phyloP scores from a whole-genome alignment of 1,140 invertebrate species.

The Leucophenga varia region DNA sequence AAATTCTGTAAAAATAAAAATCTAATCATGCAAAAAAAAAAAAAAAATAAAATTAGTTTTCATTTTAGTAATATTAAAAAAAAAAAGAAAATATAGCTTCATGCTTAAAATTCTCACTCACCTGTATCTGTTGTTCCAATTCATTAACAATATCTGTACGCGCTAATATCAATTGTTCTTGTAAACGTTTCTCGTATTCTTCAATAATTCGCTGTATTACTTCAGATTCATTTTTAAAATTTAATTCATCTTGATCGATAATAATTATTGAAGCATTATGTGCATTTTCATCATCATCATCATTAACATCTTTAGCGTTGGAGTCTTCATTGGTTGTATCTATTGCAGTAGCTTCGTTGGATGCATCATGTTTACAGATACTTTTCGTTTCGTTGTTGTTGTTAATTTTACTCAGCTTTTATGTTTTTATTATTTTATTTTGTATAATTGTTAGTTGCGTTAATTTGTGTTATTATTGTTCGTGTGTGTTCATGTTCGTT shows the following conservation, averaged over 20 bases:
- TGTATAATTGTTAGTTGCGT: constrained; percentile 30
- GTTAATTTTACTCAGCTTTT: constrained; percentile 7
- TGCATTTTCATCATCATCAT: constrained; percentile 1
- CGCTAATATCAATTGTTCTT: constrained; percentile 63
- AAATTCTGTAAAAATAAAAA: too few species aligned
- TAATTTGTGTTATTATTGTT: constrained; percentile 7
- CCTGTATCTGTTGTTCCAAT: constrained; percentile 65
- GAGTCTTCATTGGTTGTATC: neutral
- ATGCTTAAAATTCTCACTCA: constrained; percentile 47
- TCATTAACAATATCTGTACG: constrained; percentile 63
- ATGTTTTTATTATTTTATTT: constrained; percentile 13
- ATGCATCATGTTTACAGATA: constrained; percentile 27
- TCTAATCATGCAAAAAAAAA: too few species aligned
- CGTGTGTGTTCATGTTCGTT: too few species aligned
- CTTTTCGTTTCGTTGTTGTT: constrained; percentile 10
- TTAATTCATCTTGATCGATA: constrained; percentile 51
- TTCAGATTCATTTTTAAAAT: constrained; percentile 52
- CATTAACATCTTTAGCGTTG: neutral
- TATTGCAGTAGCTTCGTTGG: neutral
- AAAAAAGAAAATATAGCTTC: too few species aligned
- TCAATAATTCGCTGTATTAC: constrained; percentile 56
- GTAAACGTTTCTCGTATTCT: constrained; percentile 58
- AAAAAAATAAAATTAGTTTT: too few species aligned
- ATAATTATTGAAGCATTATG: constrained; percentile 43
- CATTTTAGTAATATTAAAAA: too few species aligned